Base-by-base conservation (phyloP, 1,140 invertebrate genomes). In the Planococcus citri region DNA sequence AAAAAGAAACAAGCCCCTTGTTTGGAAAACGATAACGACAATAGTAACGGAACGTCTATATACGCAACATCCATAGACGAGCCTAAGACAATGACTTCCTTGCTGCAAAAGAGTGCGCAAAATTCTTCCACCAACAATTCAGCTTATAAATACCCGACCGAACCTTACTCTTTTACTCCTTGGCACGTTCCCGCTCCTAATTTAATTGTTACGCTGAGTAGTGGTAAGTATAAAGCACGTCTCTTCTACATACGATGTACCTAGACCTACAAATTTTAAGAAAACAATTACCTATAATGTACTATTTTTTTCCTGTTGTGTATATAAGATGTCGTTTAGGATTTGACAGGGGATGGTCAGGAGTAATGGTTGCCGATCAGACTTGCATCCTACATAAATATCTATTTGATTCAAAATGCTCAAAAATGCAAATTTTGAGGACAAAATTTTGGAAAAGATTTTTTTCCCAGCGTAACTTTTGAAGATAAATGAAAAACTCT, bases 131-230 rank as follows among this genome's bases (percentile, higher is more conserved):
- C 60, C 25, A 24, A 64, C 60, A 64, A 64, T 64, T 51, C 41
- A 51, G 17, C 41, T 9, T 51, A 17, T 51, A 51, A 51, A 51
- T 51, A 9, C 17, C 41, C 4, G 3, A 2, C 41, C 17, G 41
- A 51, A 51, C 17, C 41, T 51, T 51, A 51, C 41, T 51, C 6
- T 37, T 37, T 14, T 37, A 8, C 6, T 64, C 60, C 25, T 27
- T 64, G 60, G 25, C 60, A 64, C 60, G 60, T 64, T 64, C 60
- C 60, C 60, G 60, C 24, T 64, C 60, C 60, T 64, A 64, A n/a
- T 51, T 51, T 64, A 24, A 64, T 64, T 25, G 2, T 64, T 24
- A 64, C 60, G 60, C 60, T 64, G 25, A 27, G 10, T 27, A 3
- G 22, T 64, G 60, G 41, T 51, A 51, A 51, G 41, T 51, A 51